Base-by-base conservation (phyloP, 2,113 vertebrate genomes). In the Drymodes brunneopygia region DNA sequence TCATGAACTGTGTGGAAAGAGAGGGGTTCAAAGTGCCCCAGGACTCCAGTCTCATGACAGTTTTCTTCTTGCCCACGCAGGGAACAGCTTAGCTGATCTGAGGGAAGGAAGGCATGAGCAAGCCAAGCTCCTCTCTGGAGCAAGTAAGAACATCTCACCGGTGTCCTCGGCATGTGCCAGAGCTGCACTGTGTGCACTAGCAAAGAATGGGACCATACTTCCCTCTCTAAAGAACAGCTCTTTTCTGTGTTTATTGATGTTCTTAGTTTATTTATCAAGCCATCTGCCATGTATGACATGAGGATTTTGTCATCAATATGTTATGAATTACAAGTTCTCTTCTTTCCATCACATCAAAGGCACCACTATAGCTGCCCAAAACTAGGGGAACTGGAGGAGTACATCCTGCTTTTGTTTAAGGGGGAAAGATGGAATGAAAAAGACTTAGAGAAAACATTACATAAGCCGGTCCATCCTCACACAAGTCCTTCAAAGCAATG, bases 271-370 rank as follows among this genome's bases (percentile, higher is more conserved):
- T 93, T 95, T 91, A 62, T 87, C 4, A 0, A 74, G 71, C 81
- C 78, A 75, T 92, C 81, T 90, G 81, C 79, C 58, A 86, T 66
- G 72, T 90, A 80, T 31, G 62, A 67, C 50, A 29, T 60, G 71
- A 91, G 81, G 71, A 75, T 92, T 94, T 92, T 94, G 83, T 86
- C 81, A 56, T 56, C 67, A 82, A 31, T 77, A 70, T 86, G 54
- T 73, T 95, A 33, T 5, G 27, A 80, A 58, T 88, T 90, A 61
- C 33, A 80, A 72, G 50, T 81, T 90, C 31, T 87, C 29, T 60
- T 89, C 48, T 36, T 79, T 77, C 13, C 0, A 7, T 80, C 50
- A 4, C 1, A 0, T 62, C 7, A 2, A 47, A 81, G 66, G 18
- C 27, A 58, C 88, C 5, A 11, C 35, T 85, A 2, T 36, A 27